Evolutionary conservation across 2,113 vertebrate species (phyloP), one percentile per base, ranked within the genome.

Genomic region (Scopus umbretta): DNA sequence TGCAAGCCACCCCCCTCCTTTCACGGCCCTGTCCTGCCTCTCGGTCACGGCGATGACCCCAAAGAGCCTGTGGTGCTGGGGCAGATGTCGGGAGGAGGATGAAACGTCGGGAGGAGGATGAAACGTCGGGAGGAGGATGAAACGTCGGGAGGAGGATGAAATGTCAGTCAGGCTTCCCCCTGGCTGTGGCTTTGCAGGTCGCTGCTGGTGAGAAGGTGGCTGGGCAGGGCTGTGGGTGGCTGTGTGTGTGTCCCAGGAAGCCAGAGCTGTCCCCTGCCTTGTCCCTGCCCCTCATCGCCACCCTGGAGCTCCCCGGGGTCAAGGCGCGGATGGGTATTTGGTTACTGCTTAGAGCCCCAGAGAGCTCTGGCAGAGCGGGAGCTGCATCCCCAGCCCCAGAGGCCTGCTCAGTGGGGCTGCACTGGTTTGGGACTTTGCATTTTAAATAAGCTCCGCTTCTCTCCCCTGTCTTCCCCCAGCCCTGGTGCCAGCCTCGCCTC

Each of bases 1-100:
- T 13, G 7, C 19, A 23, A 3, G 29, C 1, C 11, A 5, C 26
- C 52, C 29, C 6, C 9, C 8, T 40, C 18, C 11, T 32, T 66
- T 78, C n/a, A 3, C 5, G n/a, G 32, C n/a, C 2, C 0, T 3
- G 16, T 18, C 50, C 71, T 63, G 34, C 23, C 4, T 42, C 15
- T 22, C 1, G 0, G 2, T 43, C 25, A 23, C 14, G 0, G 1
- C 1, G 0, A 1, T 65, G 43, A 34, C 38, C 11, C 23, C 52
- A 9, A 56, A 30, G 38, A n/a, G 23, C 32, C 50, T 25, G 26
- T 0, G 0, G 2, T 6, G 2, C 5, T 19, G 2, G 6, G 16
- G 11, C 42, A 34, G 32, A 5, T 15, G 18, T 2, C 5, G 2
- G 16, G 11, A 43, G n/a, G n/a, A 59, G 26, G 16, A 27, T 38